Conservation (phyloP, 1,140 invertebrate genomes). For the Lamellibrachia luymesi region DNA sequence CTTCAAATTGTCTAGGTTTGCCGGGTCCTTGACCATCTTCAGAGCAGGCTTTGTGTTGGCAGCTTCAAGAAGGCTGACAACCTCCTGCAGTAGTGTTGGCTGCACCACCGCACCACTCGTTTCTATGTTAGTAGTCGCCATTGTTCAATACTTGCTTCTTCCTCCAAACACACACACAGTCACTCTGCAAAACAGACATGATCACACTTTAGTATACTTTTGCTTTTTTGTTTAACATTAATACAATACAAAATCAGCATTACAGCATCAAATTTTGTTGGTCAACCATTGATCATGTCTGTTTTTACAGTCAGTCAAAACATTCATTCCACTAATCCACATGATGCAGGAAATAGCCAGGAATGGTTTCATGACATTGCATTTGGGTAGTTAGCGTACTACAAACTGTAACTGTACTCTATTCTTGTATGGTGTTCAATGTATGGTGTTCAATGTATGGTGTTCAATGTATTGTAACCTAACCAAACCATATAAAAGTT, state of each 20-base stretch:
- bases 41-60: slow-evolving; percentile 23
- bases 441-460: no score
- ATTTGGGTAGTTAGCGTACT: background rate
- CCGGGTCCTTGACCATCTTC: background rate
- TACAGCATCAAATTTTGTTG: background rate
- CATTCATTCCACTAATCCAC: background rate
- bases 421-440: no score
- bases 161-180: slow-evolving; percentile 3
- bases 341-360: background rate
- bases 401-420: no score
- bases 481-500: no score
- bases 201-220: background rate
- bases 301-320: slow-evolving; percentile 1
- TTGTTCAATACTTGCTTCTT: background rate
- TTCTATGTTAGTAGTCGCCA: background rate
- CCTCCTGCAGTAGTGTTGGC: background rate
- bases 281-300: background rate
- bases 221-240: background rate
- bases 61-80: background rate
- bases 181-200: background rate
- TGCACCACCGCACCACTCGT: background rate
- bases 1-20: slow-evolving; percentile 48
- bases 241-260: background rate
- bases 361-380: background rate
- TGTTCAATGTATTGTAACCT: no score